Evolutionary conservation across 1,140 invertebrate species (phyloP).

Genomic region (Drosophila sulfurigaster): DNA sequence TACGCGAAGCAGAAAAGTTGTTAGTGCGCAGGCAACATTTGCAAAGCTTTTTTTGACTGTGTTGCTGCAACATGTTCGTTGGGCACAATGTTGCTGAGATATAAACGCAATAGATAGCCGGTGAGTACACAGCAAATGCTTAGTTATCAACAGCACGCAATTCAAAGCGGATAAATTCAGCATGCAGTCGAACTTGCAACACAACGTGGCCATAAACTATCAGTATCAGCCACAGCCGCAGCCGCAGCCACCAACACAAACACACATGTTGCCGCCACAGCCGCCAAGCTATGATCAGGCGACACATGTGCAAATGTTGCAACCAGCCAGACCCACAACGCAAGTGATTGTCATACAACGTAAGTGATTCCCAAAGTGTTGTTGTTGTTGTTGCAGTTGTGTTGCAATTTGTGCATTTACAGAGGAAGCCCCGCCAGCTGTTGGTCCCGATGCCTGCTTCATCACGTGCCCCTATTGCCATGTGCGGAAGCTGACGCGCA

Average conservation of each 20-base stretch:
- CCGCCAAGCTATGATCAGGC: constrained; percentile 79
- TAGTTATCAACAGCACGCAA: constrained; percentile 22
- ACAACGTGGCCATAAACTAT: neutral
- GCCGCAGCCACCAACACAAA: neutral
- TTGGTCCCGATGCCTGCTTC: constrained; percentile 85
- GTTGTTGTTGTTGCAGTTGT: neutral
- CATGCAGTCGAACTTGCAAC: constrained; percentile 17
- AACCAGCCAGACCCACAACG: constrained; percentile 22
- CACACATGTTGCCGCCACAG: constrained; percentile 2
- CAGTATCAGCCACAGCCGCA: neutral
- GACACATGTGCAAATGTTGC: constrained; percentile 43
- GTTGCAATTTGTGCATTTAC: neutral
- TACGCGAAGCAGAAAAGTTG: too few species aligned
- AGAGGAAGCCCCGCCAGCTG: constrained; percentile 60
- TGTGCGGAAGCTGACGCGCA: constrained; percentile 85
- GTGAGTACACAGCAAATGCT: constrained; percentile 11
- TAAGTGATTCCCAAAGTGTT: constrained; percentile 35
- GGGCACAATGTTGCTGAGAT: constrained; percentile 11
- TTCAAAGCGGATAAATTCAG: constrained; percentile 20
- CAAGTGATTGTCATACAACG: constrained; percentile 78
- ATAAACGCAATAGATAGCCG: neutral
- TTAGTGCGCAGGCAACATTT: neutral
- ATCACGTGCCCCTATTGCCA: constrained; percentile 87
- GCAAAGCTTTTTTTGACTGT: neutral
- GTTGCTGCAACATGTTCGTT: constrained; percentile 1